These are phyloP conservation scores for Ciconia nigra DNA, from an alignment of 2,797 vertebrate genomes.

Conservation along the genomic window DNA sequence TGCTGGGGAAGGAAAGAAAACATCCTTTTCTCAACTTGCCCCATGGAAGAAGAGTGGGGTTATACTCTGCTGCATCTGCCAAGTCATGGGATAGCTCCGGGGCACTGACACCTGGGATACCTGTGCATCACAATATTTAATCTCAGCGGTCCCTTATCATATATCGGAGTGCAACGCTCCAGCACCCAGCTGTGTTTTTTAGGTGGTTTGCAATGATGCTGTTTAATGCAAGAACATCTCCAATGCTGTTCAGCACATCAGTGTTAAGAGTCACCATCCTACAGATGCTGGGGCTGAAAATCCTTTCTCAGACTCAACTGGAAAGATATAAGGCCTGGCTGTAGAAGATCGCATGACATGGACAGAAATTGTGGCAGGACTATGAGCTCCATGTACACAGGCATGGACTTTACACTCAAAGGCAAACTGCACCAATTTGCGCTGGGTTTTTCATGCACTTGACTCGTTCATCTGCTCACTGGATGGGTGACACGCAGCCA, in stretches of 20 bases:
- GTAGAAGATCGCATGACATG: not conserved
- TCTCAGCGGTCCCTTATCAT: not conserved
- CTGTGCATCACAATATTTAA: not conserved
- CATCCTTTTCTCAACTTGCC: not conserved
- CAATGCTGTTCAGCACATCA: fast-evolving
- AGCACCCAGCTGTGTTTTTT: not conserved
- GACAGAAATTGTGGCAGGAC: not conserved
- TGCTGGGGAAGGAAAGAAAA: not conserved
- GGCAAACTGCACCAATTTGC: not conserved
- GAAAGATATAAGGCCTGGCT: not conserved
- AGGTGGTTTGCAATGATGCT: not conserved
- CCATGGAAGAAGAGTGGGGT: not conserved
- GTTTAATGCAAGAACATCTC: not conserved
- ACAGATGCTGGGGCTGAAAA: not conserved
- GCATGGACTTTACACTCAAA: not conserved
- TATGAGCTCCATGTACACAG: not conserved
- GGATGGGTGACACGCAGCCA: too few species aligned
- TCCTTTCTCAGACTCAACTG: not conserved
- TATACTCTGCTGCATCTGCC: not conserved
- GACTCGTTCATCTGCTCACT: not conserved
- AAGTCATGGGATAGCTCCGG: fast-evolving
- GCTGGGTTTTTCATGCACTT: not conserved
- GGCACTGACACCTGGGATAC: not conserved
- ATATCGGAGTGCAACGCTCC: fast-evolving
- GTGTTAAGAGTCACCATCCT: not conserved